Percentiles rank a stretch among this genome's conserved stretches.
phyloP scores from a whole-genome alignment of 2,797 vertebrate species.

The Micropoecilia bifurca region DNA sequence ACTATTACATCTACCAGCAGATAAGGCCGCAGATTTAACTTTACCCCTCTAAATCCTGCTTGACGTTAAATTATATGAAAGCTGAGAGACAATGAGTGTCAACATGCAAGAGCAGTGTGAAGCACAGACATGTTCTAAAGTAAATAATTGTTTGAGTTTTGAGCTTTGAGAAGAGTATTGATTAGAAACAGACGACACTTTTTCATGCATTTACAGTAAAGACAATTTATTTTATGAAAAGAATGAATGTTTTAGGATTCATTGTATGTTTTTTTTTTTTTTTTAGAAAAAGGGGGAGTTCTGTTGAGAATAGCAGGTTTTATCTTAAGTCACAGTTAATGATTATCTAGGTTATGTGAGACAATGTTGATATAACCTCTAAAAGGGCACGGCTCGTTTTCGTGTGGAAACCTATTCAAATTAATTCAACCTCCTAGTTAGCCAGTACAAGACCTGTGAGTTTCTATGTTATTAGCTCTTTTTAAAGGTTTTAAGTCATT shows the following conservation, averaged over 20 bases:
- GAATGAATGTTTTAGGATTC: neutral
- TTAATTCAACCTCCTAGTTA: neutral
- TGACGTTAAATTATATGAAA: constrained; percentile 8
- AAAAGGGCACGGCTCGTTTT: constrained; percentile 33
- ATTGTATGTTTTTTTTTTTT: neutral
- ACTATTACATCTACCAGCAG: constrained; percentile 3
- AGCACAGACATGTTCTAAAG: constrained; percentile 30
- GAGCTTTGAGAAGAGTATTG: constrained; percentile 28
- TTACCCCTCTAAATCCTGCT: constrained; percentile 2
- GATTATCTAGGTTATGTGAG: constrained; percentile 57
- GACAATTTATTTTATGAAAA: neutral
- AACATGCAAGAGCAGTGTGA: neutral
- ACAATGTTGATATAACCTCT: constrained; percentile 72
- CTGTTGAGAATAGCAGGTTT: constrained; percentile 2
- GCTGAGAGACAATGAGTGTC: constrained; percentile 29
- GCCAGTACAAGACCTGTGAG: neutral
- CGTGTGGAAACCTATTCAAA: constrained; percentile 16
- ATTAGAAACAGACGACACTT: constrained; percentile 13
- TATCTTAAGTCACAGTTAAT: constrained; percentile 59
- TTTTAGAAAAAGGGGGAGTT: neutral
- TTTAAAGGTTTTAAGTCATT: neutral
- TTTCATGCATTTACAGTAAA: neutral
- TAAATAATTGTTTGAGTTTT: constrained; percentile 64
- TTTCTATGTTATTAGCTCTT: neutral
- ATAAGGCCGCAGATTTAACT: neutral